These are phyloP conservation scores for Paracentrotus lividus DNA, from an alignment of 53 echinoderm and acorn worm genomes.

Conservation along the genomic window DNA sequence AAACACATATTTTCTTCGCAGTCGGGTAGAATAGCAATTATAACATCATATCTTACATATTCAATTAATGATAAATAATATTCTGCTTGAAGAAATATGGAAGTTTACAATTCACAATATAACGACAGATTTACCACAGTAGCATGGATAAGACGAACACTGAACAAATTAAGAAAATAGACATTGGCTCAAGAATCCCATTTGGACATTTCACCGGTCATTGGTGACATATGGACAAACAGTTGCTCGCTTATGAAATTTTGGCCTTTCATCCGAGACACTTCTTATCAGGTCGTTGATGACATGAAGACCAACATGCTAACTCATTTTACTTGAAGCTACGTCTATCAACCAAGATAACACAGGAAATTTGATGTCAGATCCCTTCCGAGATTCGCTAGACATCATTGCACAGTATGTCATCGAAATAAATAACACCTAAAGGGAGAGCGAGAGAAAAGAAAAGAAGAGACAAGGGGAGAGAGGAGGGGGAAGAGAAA, in stretches of 20 bases:
- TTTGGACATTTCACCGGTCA: not conserved
- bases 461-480: no score
- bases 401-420: not conserved
- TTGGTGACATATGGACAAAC: not conserved
- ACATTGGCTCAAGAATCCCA: not conserved
- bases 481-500: not conserved
- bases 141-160: not conserved
- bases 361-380: conserved; percentile 46
- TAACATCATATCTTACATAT: no score
- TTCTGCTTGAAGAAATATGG: no score
- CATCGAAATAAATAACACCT: not conserved
- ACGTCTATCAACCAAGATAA: not conserved
- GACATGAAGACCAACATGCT: not conserved
- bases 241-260: no score
- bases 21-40: no score
- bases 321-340: not conserved
- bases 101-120: no score
- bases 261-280: no score
- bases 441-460: not conserved
- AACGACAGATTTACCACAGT: no score
- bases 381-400: not conserved
- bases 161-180: not conserved
- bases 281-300: no score
- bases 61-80: no score
- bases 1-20: no score